These are phyloP conservation scores for Drosophila biarmipes DNA, from an alignment of 1,140 invertebrate species.

Conservation along the genomic window DNA sequence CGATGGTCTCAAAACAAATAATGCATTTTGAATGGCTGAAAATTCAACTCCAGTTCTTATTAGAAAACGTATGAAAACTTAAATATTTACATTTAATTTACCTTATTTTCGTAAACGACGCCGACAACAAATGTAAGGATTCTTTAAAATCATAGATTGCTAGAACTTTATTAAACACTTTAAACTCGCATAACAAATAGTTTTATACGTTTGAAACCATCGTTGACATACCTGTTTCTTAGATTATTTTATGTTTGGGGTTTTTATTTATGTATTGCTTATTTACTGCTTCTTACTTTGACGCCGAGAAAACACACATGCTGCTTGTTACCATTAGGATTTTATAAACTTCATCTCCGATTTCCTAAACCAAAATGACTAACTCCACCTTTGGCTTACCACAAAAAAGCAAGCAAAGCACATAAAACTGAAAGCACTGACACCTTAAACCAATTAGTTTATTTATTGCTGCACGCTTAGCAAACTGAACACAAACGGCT, in stretches of 20 bases:
- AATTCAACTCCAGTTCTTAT: too few species aligned
- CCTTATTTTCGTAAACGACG: too few species aligned
- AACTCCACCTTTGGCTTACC: conserved; percentile 13
- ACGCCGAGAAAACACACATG: conserved; percentile 36
- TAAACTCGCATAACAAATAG: background rate
- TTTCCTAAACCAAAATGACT: background rate
- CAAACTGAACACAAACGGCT: conserved; percentile 16
- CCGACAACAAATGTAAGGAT: too few species aligned
- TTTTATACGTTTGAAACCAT: background rate
- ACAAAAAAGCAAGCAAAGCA: conserved; percentile 16
- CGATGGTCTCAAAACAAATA: conserved; percentile 1
- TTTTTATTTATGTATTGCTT: conserved; percentile 28
- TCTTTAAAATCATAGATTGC: too few species aligned
- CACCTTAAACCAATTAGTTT: background rate
- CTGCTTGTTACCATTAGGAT: conserved; percentile 41
- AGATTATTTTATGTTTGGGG: conserved; percentile 9
- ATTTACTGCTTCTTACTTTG: conserved; percentile 26
- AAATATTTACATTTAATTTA: too few species aligned
- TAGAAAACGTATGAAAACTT: too few species aligned
- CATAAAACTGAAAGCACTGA: conserved; percentile 3
- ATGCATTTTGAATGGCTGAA: background rate
- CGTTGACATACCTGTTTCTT: background rate
- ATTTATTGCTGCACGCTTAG: conserved; percentile 25
- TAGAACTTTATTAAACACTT: background rate
- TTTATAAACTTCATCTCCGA: background rate